A percentile compares a stretch with the other conserved stretches of the same genome.
These are phyloP conservation scores for Apis cerana DNA, from an alignment of 1,140 invertebrate genomes.

Conservation along the genomic window DNA sequence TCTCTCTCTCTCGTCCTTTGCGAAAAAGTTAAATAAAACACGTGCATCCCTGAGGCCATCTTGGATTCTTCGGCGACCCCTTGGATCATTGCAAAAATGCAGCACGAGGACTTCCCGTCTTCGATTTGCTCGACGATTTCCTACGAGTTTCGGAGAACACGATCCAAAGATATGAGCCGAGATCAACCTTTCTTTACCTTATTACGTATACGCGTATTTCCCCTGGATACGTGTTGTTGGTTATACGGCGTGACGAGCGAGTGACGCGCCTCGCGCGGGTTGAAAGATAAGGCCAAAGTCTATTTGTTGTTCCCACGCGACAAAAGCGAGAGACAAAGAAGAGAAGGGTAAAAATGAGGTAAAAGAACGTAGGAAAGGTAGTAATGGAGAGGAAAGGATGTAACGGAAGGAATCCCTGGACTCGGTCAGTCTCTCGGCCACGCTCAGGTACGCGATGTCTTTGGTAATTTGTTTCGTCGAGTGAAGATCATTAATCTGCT, in stretches of 20 bases:
- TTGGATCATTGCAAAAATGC: slow-evolving; percentile 80
- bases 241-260: neutral
- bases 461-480: slow-evolving; percentile 75
- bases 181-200: neutral
- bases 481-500: slow-evolving; percentile 78
- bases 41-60: slow-evolving; percentile 73
- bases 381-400: slow-evolving; percentile 13
- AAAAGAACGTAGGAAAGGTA: neutral
- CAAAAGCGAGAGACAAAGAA: neutral
- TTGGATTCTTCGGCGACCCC: slow-evolving; percentile 79
- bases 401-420: slow-evolving; percentile 54
- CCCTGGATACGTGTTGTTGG: neutral
- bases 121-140: slow-evolving; percentile 57
- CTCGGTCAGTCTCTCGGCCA: slow-evolving; percentile 30
- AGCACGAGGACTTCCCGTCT: slow-evolving; percentile 72
- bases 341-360: slow-evolving; percentile 25
- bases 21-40: slow-evolving; percentile 73
- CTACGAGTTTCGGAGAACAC: slow-evolving; percentile 40
- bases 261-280: neutral
- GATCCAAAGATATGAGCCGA: slow-evolving; percentile 5
- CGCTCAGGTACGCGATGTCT: slow-evolving; percentile 62
- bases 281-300: neutral
- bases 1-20: slow-evolving; percentile 57
- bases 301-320: neutral
- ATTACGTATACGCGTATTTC: slow-evolving; percentile 2